phyloP scores from a whole-genome alignment of 2,888 invertebrate genomes.

The Ormyrus labotus region DNA sequence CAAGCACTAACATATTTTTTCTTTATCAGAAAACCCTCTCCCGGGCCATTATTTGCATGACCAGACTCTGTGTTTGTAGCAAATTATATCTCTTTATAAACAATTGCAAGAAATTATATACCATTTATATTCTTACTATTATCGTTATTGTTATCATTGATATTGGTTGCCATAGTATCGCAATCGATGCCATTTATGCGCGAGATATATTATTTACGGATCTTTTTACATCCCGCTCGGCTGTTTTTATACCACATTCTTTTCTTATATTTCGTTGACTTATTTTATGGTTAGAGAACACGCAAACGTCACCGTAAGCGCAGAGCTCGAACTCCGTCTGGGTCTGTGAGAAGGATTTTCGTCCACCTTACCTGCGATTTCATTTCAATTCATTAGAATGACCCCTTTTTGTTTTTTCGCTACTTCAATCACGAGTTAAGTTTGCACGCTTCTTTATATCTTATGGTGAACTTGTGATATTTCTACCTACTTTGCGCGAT shows the following conservation, averaged over 20 bases:
- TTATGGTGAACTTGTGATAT: conserved; percentile 69
- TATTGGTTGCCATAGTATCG: conserved; percentile 40
- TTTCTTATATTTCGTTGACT: conserved; percentile 16
- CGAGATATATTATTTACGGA: conserved; percentile 18
- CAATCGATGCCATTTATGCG: conserved; percentile 10
- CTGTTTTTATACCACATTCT: conserved; percentile 10
- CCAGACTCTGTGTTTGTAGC: conserved; percentile 75
- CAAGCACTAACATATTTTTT: conserved; percentile 68
- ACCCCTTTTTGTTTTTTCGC: conserved; percentile 44
- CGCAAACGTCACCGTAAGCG: conserved; percentile 12
- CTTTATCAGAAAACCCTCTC: conserved; percentile 65
- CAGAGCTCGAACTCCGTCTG: background rate
- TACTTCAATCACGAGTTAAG: conserved; percentile 52
- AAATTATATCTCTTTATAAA: conserved; percentile 64
- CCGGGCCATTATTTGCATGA: conserved; percentile 76
- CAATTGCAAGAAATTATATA: conserved; percentile 69
- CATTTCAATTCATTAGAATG: conserved; percentile 30
- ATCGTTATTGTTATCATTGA: conserved; percentile 44
- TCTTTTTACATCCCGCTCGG: background rate
- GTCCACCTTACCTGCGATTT: conserved; percentile 21
- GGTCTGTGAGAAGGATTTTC: conserved; percentile 31
- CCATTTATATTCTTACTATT: conserved; percentile 49
- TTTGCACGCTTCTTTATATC: conserved; percentile 70
- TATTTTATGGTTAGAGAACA: conserved; percentile 12
- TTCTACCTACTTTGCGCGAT: conserved; percentile 64